These are phyloP conservation scores for Malacosoma neustria DNA, from an alignment of 2,888 invertebrate species.

Conservation along the genomic window DNA sequence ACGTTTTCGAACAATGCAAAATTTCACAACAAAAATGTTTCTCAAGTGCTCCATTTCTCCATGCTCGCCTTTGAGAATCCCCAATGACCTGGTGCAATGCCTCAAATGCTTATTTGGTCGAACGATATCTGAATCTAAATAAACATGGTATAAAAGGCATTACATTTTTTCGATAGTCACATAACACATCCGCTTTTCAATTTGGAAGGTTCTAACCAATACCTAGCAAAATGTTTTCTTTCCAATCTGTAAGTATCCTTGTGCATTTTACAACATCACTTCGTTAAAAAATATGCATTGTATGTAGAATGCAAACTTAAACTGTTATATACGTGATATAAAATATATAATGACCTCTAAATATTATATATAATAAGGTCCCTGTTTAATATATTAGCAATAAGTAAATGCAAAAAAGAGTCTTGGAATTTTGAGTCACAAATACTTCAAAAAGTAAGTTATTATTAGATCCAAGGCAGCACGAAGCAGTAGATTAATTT, in stretches of 20 bases:
- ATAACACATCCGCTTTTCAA: slow-evolving; percentile 56
- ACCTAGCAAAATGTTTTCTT: slow-evolving; percentile 64
- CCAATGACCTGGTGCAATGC: slow-evolving; percentile 57
- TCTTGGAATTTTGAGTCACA: too few species aligned
- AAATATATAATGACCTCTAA: too few species aligned
- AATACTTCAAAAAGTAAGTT: too few species aligned
- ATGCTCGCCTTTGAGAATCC: slow-evolving; percentile 55
- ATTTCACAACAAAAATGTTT: slow-evolving; percentile 52
- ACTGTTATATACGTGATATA: too few species aligned
- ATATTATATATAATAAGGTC: too few species aligned
- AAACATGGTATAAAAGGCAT: slow-evolving; percentile 59
- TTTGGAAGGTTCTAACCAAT: slow-evolving; percentile 57
- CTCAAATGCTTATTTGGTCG: slow-evolving; percentile 55
- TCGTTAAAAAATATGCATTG: too few species aligned
- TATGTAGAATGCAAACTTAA: too few species aligned
- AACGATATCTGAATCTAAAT: slow-evolving; percentile 63
- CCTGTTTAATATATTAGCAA: too few species aligned
- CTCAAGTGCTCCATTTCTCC: slow-evolving; percentile 68
- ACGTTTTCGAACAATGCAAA: slow-evolving; percentile 22
- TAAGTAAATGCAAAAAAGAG: too few species aligned
- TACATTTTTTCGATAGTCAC: slow-evolving; percentile 45
- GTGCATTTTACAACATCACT: too few species aligned
- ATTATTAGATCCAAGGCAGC: too few species aligned
- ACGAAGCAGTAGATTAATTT: too few species aligned
- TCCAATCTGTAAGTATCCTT: slow-evolving; percentile 60